Evolutionary conservation across 2,888 invertebrate genomes (phyloP), one percentile per base, ranked within the genome.

Genomic region (Furcula furcula): DNA sequence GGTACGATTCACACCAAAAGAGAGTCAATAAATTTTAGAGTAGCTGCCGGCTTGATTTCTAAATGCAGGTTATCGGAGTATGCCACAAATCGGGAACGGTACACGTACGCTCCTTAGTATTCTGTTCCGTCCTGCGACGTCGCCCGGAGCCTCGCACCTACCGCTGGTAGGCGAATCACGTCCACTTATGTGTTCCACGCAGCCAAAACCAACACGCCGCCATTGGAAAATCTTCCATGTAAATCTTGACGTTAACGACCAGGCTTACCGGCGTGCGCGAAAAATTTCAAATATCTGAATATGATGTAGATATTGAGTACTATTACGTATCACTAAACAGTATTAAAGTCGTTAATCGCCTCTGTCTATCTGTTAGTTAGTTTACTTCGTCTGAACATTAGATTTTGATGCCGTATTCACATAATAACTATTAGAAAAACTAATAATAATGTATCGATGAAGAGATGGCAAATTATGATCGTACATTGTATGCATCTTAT

Each of bases 41-140:
- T 74, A 77, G 75, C 65, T 73, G 69, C 65, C 74, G 78, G 84
- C 75, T 82, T 84, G 81, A 81, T 87, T 85, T 83, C 85, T 77
- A 77, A 87, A 86, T 86, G 85, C 81, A 80, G 87, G 87, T 87
- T 87, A 88, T 88, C 87, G 81, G 86, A 78, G 78, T 76, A 81
- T 78, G 79, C 79, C 82, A 77, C 82, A 83, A 83, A 86, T 86
- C 78, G 82, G 72, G 79, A 76, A 67, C 78, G 83, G 68, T 71
- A 82, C 80, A 77, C 69, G 75, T 74, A 65, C 64, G 70, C 83
- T 85, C 74, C 74, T 84, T 85, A 85, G 86, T 87, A 85, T 85
- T 85, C 87, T 73, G 76, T 67, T 64, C 58, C 52, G 67, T 59
- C 60, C 65, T 62, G 70, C 69, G 66, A 55, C 65, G 71, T 74